These are phyloP conservation scores for Eurois occulta DNA, from an alignment of 2,888 invertebrate species.

Conservation along the genomic window DNA sequence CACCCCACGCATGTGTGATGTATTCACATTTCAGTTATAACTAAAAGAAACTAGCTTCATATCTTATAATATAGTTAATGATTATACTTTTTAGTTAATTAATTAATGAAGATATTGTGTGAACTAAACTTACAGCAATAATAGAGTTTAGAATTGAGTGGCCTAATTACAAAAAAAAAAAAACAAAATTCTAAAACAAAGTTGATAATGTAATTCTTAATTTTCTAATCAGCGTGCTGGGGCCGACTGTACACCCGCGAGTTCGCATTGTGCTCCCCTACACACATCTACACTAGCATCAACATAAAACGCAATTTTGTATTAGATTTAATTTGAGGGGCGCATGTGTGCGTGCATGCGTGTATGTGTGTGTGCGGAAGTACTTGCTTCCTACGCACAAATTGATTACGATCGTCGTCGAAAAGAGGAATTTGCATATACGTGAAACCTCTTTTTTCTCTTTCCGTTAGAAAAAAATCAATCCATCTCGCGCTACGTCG, in stretches of 20 bases:
- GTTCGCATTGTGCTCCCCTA: slow-evolving; percentile 87
- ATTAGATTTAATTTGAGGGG: slow-evolving; percentile 90
- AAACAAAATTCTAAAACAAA: neutral
- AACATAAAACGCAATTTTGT: slow-evolving; percentile 91
- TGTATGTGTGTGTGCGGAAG: slow-evolving; percentile 78
- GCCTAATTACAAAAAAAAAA: neutral
- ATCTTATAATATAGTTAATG: neutral
- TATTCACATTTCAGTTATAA: slow-evolving; percentile 26
- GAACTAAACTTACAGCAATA: neutral
- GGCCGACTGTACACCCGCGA: slow-evolving; percentile 83
- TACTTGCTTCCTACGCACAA: slow-evolving; percentile 88
- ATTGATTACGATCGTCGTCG: slow-evolving; percentile 89
- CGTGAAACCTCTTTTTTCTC: slow-evolving; percentile 77
- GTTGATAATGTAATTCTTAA: slow-evolving; percentile 59
- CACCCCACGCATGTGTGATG: slow-evolving; percentile 16
- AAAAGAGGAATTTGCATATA: slow-evolving; percentile 89
- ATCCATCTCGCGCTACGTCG: slow-evolving; percentile 74
- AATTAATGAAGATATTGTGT: neutral
- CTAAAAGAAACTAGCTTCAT: neutral
- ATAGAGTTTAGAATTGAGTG: neutral
- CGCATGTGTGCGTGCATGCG: slow-evolving; percentile 69
- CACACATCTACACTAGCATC: slow-evolving; percentile 87
- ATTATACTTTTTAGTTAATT: neutral
- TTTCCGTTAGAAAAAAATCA: slow-evolving; percentile 76
- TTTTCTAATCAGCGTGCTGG: slow-evolving; percentile 72